Evolutionary conservation across 2,888 invertebrate genomes (phyloP).

Genomic region (Cremastobaeus sp.): DNA sequence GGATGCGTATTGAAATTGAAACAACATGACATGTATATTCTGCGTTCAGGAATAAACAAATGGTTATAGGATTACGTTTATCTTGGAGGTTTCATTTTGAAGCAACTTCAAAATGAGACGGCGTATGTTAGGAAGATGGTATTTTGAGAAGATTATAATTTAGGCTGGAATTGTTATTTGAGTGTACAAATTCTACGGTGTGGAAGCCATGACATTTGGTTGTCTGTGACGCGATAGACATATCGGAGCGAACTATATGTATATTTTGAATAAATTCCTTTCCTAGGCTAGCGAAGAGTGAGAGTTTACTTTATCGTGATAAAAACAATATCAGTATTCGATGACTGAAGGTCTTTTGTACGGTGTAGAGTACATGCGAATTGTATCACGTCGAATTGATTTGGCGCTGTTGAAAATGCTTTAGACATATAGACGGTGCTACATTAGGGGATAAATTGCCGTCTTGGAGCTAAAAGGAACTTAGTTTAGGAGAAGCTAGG

Average conservation of each 20-base stretch:
- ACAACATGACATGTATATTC: too few relatives aligned
- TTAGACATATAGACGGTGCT: slow-evolving; percentile 41
- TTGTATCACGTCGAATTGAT: slow-evolving; percentile 25
- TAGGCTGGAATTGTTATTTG: slow-evolving; percentile 20
- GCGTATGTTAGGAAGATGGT: too few relatives aligned
- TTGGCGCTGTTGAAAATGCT: slow-evolving; percentile 33
- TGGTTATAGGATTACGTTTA: too few relatives aligned
- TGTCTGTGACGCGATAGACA: slow-evolving; percentile 9
- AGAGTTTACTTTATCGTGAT: slow-evolving; percentile 30
- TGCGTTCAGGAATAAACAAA: too few relatives aligned
- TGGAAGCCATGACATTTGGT: background rate
- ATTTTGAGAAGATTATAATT: too few relatives aligned
- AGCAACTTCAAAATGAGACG: too few relatives aligned
- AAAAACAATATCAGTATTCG: slow-evolving; percentile 44
- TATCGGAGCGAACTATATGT: slow-evolving; percentile 9
- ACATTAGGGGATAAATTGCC: slow-evolving; percentile 25
- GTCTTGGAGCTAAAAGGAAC: slow-evolving; percentile 4
- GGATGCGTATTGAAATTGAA: too few relatives aligned
- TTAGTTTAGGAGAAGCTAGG: slow-evolving; percentile 16
- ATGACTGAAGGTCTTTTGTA: slow-evolving; percentile 23
- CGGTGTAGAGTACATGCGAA: slow-evolving; percentile 12
- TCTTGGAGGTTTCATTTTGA: too few relatives aligned
- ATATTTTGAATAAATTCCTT: slow-evolving; percentile 15
- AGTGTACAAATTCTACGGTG: slow-evolving; percentile 3
- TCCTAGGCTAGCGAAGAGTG: background rate